Conservation (phyloP, 1,140 invertebrate species). For the Carposina sasakii region DNA sequence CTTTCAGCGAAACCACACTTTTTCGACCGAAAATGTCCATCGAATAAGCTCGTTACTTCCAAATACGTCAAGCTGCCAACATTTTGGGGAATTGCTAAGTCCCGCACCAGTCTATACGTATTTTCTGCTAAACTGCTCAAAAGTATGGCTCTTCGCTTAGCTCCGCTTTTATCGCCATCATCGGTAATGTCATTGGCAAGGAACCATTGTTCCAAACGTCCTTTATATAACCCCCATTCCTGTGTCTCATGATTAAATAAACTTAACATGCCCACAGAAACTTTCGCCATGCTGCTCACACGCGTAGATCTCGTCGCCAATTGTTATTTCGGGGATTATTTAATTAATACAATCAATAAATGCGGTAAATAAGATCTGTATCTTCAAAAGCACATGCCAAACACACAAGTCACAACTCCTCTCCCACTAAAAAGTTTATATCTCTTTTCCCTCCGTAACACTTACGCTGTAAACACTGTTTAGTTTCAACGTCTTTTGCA, state of each 20-base stretch:
- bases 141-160: background rate
- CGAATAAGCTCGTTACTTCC: background rate
- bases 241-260: constrained; percentile 2
- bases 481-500: no score
- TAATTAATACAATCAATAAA: no score
- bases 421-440: no score
- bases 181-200: background rate
- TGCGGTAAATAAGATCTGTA: no score
- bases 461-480: no score
- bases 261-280: background rate
- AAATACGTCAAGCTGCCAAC: background rate
- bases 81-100: background rate
- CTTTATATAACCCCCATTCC: constrained; percentile 3
- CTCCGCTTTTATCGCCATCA: background rate
- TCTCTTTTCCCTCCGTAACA: no score
- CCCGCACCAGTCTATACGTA: constrained; percentile 5
- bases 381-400: no score
- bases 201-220: constrained; percentile 3
- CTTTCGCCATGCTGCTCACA: no score
- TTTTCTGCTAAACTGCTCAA: constrained; percentile 2
- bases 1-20: constrained; percentile 8
- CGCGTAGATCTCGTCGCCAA: no score
- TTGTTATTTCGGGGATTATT: no score
- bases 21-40: constrained; percentile 4
- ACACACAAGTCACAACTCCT: no score